A percentile compares a stretch with the other conserved stretches of the same genome.
These are phyloP conservation scores for Tricholaema leucomelas DNA, from an alignment of 2,113 vertebrate genomes.

Conservation along the genomic window DNA sequence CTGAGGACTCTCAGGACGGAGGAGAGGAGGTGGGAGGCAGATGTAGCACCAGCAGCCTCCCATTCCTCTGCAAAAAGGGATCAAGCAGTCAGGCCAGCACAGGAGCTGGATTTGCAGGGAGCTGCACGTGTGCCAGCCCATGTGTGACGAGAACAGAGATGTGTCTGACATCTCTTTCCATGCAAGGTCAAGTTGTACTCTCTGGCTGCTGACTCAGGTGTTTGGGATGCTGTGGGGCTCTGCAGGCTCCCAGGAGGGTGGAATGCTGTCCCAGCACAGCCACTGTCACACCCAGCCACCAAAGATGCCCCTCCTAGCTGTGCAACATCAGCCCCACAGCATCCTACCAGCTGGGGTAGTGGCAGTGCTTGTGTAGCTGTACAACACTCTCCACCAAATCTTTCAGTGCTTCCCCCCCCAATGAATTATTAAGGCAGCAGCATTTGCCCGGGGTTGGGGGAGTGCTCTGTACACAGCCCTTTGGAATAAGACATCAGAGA, in stretches of 20 bases:
- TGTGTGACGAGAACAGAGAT: conserved; percentile 22
- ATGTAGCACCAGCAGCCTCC: neutral
- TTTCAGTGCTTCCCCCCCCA: neutral
- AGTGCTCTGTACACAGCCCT: neutral
- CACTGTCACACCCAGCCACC: neutral
- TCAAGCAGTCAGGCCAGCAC: neutral
- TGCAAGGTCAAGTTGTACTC: conserved; percentile 20
- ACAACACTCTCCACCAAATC: neutral
- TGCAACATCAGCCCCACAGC: neutral
- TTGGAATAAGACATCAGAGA: neutral
- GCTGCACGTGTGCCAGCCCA: neutral
- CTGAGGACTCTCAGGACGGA: rapidly evolving
- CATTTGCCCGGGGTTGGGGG: neutral
- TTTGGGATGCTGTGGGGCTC: neutral
- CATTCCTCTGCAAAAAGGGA: neutral
- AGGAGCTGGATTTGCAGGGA: neutral
- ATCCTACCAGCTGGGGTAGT: neutral
- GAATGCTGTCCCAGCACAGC: neutral
- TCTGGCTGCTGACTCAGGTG: neutral
- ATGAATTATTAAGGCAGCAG: neutral
- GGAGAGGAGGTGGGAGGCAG: neutral
- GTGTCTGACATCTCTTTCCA: conserved; percentile 53
- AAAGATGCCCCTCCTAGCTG: neutral
- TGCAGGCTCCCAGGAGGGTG: neutral
- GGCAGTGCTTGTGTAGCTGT: rapidly evolving